Base-by-base conservation (phyloP, 1,140 invertebrate species). In the Drosophila sulfurigaster region DNA sequence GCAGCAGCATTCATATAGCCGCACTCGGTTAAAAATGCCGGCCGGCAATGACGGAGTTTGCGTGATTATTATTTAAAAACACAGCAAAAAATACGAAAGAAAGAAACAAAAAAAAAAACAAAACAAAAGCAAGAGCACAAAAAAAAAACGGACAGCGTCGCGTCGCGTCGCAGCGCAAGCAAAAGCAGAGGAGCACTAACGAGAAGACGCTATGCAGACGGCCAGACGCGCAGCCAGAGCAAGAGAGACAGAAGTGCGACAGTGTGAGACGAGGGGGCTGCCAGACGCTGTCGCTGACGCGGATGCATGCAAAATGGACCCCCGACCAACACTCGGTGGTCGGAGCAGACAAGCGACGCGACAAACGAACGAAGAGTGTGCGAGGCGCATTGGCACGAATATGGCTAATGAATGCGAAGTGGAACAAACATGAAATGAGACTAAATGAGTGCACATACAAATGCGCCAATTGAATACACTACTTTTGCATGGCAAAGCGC, bases 321-420 rank as follows among this genome's bases (percentile, higher is more conserved):
- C 66, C 45, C 25, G 20, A 43, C 41, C 41, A 13, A 13, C 41
- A 25, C 25, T 8, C 51, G 35, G 25, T 30, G 11, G 32, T 16
- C 32, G 52, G 15, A 32, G 30, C 13, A 54, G 28, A 32, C n/a
- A 28, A 32, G 28, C 8, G 25, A 16, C 28, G 30, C 30, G 30
- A 32, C 30, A 13, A 56, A 30, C 41, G 16, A 62, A 54, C 32
- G 45, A 51, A 46, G 43, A 38, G 48, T 56, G 48, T 49, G 73
- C 59, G 68, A 59, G 58, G 67, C 73, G 73, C 73, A 75, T 43
- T 71, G 67, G 73, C 73, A 71, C 79, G 68, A 82, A 82, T 82
- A 87, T 66, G 70, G 82, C 80, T 87, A 88, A 87, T 87, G 77
- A 87, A 88, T 88, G 83, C 83, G 73, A 86, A 86, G 81, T 81